A percentile compares a stretch with the other conserved stretches of the same genome.
These are phyloP conservation scores for Myzus persicae DNA, from an alignment of 1,140 invertebrate species.

Conservation along the genomic window DNA sequence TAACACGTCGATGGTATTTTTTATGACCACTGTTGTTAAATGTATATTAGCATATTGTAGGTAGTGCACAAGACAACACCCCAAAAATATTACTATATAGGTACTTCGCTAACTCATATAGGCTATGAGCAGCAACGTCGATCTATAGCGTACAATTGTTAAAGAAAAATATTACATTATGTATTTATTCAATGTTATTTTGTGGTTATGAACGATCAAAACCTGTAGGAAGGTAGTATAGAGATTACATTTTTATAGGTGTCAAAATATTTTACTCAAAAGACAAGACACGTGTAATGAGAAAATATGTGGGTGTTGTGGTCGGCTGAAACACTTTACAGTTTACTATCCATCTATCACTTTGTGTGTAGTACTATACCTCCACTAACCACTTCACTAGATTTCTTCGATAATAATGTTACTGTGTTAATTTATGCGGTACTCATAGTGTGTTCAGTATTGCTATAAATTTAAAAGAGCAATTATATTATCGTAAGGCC, in stretches of 20 bases:
- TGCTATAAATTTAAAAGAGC: not conserved
- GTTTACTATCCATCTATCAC: conserved; percentile 12
- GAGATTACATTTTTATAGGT: conserved; percentile 37
- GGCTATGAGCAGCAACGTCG: not conserved
- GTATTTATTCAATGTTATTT: not conserved
- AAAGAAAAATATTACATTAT: not conserved
- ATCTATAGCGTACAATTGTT: not conserved
- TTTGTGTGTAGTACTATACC: not conserved
- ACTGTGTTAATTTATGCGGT: not conserved
- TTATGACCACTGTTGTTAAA: not conserved
- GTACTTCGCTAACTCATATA: not conserved
- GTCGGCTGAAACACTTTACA: conserved; percentile 15
- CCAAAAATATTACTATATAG: not conserved
- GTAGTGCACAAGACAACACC: not conserved
- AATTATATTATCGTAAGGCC: not conserved
- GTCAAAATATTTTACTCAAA: conserved; percentile 48
- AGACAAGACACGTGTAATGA: conserved; percentile 48
- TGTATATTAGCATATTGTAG: conserved; percentile 16
- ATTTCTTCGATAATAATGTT: not conserved
- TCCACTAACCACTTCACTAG: not conserved
- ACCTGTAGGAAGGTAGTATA: not conserved
- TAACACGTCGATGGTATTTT: not conserved
- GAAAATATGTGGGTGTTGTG: conserved; percentile 33
- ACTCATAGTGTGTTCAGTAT: not conserved
- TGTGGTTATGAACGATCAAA: conserved; percentile 24